Base-by-base conservation (phyloP, 1,140 invertebrate species). In the Hestina assimilis region DNA sequence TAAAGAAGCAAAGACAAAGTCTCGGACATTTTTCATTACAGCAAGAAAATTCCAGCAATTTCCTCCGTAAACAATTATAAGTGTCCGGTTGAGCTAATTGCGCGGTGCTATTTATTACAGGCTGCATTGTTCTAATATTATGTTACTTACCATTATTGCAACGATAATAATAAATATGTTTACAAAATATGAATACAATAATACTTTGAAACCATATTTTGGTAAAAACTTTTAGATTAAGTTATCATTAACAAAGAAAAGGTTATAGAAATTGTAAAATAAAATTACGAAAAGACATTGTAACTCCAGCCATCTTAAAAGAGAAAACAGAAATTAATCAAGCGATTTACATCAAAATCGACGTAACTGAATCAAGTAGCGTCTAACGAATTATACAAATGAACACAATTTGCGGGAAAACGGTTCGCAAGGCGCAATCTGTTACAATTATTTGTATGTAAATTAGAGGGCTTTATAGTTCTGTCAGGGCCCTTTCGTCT, bases 11-110 rank as follows among this genome's bases (percentile, higher is more conserved):
- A 68, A 72, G 71, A 83, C 79, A 76, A 73, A 76, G 70, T 76
- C 74, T 61, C 48, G 64, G 59, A 79, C 75, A 79, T 82, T 79
- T 79, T 82, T 82, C 79, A 82, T 79, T 75, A 79, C 47, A 63
- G 52, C 54, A 47, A 48, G 47, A 53, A 66, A 68, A 75, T 63
- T 59, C 56, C 52, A 24, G 35, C 48, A 55, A 58, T 71, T 67
- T 63, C 46, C 50, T 52, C 54, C 54, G 75, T 76, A 79, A 79
- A 82, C 75, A 82, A 82, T 82, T 76, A 79, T 77, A 78, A 66
- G 59, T 67, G 63, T 73, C 76, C 72, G 63, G 63, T 69, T 60
- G 42, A 43, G 63, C 57, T 71, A 66, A 71, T 70, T 71, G 59
- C 48, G 29, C 23, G 35, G 40, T 17, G 50, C 52, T 23, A 52